Base-by-base conservation (phyloP, 1,140 invertebrate species). In the Frieseomelitta varia region DNA sequence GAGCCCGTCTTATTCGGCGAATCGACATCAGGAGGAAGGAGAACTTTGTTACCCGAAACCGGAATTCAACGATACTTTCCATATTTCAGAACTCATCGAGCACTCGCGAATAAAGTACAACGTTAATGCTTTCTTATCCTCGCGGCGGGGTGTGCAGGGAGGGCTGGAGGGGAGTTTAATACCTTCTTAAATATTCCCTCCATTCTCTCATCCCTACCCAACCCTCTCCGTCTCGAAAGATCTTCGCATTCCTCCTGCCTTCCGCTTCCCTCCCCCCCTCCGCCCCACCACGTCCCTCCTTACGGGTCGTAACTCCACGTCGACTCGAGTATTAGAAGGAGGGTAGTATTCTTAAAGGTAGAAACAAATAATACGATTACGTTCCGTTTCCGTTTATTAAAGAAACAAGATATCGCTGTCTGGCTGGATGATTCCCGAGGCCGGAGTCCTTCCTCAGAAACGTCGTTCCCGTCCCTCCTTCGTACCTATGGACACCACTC, bases 351-450 rank as follows among this genome's bases (percentile, higher is more conserved):
- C 90, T 90, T 90, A 91, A 94, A 93, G 92, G 91, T 92, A 94
- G 93, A 91, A 94, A 94, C 93, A 94, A 95, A 95, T 95, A 95
- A 95, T 95, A 94, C 94, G 94, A 95, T 95, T 95, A 95, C 92
- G 91, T 93, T 94, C 90, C 92, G 93, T 94, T 95, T 95, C 94
- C 94, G 94, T 95, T 95, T 94, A 95, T 95, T 94, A 95, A 94
- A 93, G 94, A 94, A 95, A 95, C 92, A 94, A 94, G 94, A 95
- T 95, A 95, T 93, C 87, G 93, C 87, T 91, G 89, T 91, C 91
- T 86, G 87, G 75, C 86, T 85, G 85, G 73, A 75, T 90, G 88
- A 85, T 90, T 90, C 67, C 30, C 85, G 87, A 81, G 90, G 84
- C 88, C 90, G 81, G 58, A 81, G 86, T 80, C 34, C 86, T 85